Evolutionary conservation across 2,888 invertebrate genomes (phyloP), one percentile per base, ranked within the genome.

Genomic region (Pachydiplax longipennis): DNA sequence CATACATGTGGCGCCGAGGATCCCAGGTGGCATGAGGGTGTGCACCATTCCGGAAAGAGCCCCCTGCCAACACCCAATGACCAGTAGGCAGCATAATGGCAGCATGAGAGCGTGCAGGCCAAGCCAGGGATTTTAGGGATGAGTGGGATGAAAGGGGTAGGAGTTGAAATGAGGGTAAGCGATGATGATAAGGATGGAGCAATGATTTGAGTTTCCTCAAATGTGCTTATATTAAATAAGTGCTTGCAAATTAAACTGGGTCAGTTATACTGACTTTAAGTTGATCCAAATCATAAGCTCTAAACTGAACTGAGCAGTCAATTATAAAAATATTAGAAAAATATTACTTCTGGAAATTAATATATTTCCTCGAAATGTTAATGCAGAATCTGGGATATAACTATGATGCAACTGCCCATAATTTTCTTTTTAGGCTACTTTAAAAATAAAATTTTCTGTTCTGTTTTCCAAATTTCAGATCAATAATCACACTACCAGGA

Each of bases 1-100:
- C 98, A 95, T 98, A 98, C 95, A 98, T 97, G 94, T 98, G 97
- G 91, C 98, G 95, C 92, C 97, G 95, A 92, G 98, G 98, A 95
- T 98, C 98, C 98, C 98, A 98, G 93, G 98, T 98, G 91, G 97
- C 92, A 91, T 92, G 92, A 92, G 91, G 97, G 94, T 96, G 96
- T 73, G 73, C 73, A 35, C 87, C 87, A 94, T 94, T 94, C 92
- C 95, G 94, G 93, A 94, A 94, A 92, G 94, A 94, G 61, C 87
- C 61, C 91, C 87, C 82, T 83, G 81, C 90, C 90, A 90, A 80
- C 73, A 90, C 81, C 81, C 92, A 92, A 93, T 53, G 93, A 80
- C 93, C 91, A 35, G 92, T 93, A 25, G 91, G 81, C 91, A 83
- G 82, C 82, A 91, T 90, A 91, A 35, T 44, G 90, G 90, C 58